Evolutionary conservation across 2,797 vertebrate genomes (phyloP).

Genomic region (Manis pentadactyla): DNA sequence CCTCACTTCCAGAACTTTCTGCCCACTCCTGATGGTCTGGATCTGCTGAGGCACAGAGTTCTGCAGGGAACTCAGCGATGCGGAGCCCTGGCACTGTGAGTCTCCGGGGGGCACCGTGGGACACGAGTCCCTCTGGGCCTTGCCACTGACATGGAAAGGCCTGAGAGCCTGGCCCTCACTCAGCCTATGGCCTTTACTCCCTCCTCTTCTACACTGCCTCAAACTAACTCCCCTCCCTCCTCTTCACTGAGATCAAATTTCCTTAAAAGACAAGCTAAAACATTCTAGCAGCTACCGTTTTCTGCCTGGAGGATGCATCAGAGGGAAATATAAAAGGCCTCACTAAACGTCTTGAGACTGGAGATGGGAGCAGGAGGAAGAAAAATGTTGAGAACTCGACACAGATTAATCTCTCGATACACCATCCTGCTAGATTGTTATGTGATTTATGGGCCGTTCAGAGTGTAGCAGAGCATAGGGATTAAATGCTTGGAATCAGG

Average conservation of each 20-base stretch:
- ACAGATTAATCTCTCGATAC: background rate
- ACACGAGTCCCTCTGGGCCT: background rate
- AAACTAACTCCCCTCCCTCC: background rate
- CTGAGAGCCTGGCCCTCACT: background rate
- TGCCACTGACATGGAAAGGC: background rate
- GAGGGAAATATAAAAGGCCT: background rate
- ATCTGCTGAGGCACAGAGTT: background rate
- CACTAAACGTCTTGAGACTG: background rate
- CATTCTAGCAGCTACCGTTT: background rate
- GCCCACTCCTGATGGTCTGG: accelerated
- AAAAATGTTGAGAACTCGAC: background rate
- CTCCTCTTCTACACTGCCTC: background rate
- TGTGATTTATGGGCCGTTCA: background rate
- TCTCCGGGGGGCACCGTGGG: background rate
- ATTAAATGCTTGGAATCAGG: background rate
- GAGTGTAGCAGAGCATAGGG: background rate
- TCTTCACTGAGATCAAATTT: background rate
- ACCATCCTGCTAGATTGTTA: background rate
- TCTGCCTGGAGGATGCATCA: background rate
- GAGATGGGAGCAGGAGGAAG: background rate
- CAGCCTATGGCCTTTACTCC: accelerated
- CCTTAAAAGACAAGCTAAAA: background rate
- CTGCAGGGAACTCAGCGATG: accelerated
- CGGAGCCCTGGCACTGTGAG: background rate
- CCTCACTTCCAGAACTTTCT: background rate